These are phyloP conservation scores for Trichopoda pennipes DNA, from an alignment of 2,888 invertebrate genomes.

Conservation along the genomic window DNA sequence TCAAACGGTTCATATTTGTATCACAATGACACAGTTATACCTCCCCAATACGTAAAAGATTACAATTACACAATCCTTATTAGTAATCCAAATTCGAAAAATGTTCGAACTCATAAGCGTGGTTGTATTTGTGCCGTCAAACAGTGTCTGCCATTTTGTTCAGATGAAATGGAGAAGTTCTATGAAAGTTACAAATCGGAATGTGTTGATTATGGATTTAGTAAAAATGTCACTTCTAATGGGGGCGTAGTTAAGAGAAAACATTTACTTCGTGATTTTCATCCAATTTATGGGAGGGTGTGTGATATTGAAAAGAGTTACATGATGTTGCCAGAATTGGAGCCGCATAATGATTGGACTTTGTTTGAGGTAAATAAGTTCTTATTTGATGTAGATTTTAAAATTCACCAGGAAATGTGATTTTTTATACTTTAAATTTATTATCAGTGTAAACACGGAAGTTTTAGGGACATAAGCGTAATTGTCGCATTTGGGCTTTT, in stretches of 20 bases:
- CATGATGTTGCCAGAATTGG: slow-evolving; percentile 34
- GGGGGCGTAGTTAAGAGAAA: neutral
- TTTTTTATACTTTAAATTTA: no score
- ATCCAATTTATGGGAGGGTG: slow-evolving; percentile 20
- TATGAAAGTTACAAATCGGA: slow-evolving; percentile 27
- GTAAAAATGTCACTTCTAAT: slow-evolving; percentile 17
- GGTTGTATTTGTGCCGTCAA: slow-evolving; percentile 53
- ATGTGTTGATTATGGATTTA: slow-evolving; percentile 13
- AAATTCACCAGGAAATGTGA: no score
- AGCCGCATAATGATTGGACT: slow-evolving; percentile 30
- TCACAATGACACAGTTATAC: slow-evolving; percentile 32
- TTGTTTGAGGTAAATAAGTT: slow-evolving; percentile 52
- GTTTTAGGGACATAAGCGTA: no score
- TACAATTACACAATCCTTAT: slow-evolving; percentile 29
- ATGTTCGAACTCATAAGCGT: slow-evolving; percentile 26
- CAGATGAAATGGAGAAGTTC: slow-evolving; percentile 10
- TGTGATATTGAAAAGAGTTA: slow-evolving; percentile 25
- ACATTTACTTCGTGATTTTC: slow-evolving; percentile 46
- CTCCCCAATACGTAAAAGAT: slow-evolving; percentile 13
- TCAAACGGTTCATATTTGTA: slow-evolving; percentile 51
- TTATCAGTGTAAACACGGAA: no score
- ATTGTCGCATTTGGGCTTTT: no score
- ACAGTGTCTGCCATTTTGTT: slow-evolving; percentile 45
- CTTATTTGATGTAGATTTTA: no score
- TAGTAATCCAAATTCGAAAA: neutral